Conservation (phyloP, 2,888 invertebrate genomes). For the Sarcophaga subvicina region DNA sequence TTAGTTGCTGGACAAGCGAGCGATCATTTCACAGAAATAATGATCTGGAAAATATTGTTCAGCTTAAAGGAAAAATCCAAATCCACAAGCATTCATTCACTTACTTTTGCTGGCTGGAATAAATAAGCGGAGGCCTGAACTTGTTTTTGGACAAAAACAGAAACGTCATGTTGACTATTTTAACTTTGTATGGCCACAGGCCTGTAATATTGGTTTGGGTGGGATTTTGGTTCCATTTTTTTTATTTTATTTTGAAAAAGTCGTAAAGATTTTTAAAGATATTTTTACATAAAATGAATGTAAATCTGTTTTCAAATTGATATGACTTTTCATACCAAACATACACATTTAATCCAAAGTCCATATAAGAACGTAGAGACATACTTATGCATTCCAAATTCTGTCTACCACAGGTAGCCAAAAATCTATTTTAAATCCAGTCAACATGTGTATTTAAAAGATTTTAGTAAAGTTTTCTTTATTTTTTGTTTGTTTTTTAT, state of each 20-base stretch:
- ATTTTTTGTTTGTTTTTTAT: not conserved
- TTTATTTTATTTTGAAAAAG: conserved; percentile 19
- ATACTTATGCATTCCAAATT: too few species aligned
- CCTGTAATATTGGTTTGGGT: conserved; percentile 40
- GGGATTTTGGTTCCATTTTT: conserved; percentile 33
- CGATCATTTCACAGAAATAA: conserved; percentile 43
- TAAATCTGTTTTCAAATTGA: not conserved
- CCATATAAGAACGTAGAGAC: too few species aligned
- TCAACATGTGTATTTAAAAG: conserved; percentile 20
- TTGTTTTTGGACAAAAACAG: conserved; percentile 52
- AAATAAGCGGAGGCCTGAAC: conserved; percentile 64
- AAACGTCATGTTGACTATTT: conserved; percentile 9
- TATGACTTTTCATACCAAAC: not conserved
- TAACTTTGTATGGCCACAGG: conserved; percentile 43
- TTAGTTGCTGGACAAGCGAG: conserved; percentile 54
- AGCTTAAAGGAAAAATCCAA: conserved; percentile 44
- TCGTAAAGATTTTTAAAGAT: conserved; percentile 42
- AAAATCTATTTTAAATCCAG: not conserved
- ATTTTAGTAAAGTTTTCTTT: conserved; percentile 34
- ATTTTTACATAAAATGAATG: conserved; percentile 13
- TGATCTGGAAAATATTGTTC: conserved; percentile 57
- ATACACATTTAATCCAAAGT: not conserved
- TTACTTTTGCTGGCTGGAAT: not conserved
- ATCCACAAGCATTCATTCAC: not conserved
- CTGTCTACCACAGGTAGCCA: conserved; percentile 16